Percentiles rank a stretch among this genome's conserved stretches.
Conservation (phyloP, 92 coral and sea anemone genomes). For the Epizoanthus stellaris region DNA sequence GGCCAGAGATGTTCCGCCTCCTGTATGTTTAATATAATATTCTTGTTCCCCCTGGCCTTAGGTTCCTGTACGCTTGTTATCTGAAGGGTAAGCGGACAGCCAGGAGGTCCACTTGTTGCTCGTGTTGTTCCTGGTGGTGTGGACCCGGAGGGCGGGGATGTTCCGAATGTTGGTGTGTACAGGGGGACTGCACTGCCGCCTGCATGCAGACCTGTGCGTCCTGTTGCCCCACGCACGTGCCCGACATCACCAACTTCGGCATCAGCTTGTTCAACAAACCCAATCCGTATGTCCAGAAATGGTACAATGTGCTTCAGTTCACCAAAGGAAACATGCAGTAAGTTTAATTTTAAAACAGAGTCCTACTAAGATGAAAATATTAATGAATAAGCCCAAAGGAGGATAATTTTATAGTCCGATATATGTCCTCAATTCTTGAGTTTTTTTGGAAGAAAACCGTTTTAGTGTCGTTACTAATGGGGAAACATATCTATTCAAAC, state of each 20-base stretch:
- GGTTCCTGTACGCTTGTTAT: conserved; percentile 59
- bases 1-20: conserved; percentile 2
- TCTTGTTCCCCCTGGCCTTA: not conserved
- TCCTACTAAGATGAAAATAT: too few relatives aligned
- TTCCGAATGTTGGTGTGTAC: conserved; percentile 65
- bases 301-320: conserved; percentile 80
- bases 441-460: too few relatives aligned
- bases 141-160: conserved; percentile 72
- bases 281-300: conserved; percentile 70
- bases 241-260: conserved; percentile 64
- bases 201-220: conserved; percentile 72
- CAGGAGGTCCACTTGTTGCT: conserved; percentile 58
- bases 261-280: conserved; percentile 46
- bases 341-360: conserved; percentile 12
- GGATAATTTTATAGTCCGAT: too few relatives aligned
- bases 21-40: not conserved
- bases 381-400: too few relatives aligned
- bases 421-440: too few relatives aligned
- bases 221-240: conserved; percentile 65
- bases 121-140: conserved; percentile 80
- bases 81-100: conserved; percentile 71
- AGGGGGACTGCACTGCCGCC: conserved; percentile 59
- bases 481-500: too few relatives aligned
- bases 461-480: too few relatives aligned
- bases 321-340: conserved; percentile 75